A percentile compares a stretch with the other conserved stretches of the same genome.
Conservation (phyloP, 2,797 vertebrate species). For the Peromyscus attwateri region DNA sequence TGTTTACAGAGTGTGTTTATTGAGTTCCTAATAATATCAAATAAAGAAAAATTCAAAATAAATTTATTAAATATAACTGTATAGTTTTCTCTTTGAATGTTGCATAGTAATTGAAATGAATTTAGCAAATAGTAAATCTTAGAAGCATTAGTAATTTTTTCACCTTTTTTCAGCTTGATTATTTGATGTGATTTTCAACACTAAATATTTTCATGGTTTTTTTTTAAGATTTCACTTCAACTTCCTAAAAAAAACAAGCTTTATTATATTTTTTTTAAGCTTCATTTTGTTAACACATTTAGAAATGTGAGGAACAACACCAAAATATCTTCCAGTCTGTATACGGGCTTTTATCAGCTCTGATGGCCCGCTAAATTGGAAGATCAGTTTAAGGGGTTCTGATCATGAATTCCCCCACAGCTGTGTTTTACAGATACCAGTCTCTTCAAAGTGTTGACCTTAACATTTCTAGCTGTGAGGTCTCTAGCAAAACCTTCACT, state of each 20-base stretch:
- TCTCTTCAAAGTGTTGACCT: neutral
- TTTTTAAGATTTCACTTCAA: neutral
- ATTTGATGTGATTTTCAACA: neutral
- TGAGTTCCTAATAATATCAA: neutral
- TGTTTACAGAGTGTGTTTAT: neutral
- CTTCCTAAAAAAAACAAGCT: neutral
- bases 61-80: neutral
- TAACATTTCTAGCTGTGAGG: neutral
- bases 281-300: neutral
- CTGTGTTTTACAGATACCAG: neutral
- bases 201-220: neutral
- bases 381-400: neutral
- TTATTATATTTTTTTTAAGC: neutral
- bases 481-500: neutral
- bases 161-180: neutral
- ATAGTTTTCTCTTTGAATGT: neutral
- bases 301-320: neutral
- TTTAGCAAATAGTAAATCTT: neutral
- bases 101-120: conserved; percentile 28
- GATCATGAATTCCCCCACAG: neutral
- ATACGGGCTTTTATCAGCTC: neutral
- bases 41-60: neutral
- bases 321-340: neutral
- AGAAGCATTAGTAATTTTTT: neutral
- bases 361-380: neutral